Evolutionary conservation across 1,140 invertebrate species (phyloP).

Genomic region (Tetramorium simillimum): DNA sequence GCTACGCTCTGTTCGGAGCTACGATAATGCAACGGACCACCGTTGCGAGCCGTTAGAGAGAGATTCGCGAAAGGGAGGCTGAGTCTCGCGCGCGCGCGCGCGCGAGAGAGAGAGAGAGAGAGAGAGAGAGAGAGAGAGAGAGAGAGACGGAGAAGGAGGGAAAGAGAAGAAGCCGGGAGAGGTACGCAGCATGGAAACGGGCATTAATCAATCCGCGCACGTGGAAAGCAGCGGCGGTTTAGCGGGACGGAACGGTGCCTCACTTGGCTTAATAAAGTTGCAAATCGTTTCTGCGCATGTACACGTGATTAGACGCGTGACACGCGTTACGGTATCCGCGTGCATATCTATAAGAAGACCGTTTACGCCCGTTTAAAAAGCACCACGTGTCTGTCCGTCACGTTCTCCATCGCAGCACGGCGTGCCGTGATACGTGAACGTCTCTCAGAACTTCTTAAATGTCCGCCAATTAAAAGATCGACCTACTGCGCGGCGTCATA

Average conservation of each 20-base stretch:
- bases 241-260: constrained; percentile 54
- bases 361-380: constrained; percentile 46
- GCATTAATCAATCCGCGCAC: constrained; percentile 75
- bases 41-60: constrained; percentile 62
- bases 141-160: not conserved
- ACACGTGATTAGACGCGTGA: constrained; percentile 57
- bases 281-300: constrained; percentile 57
- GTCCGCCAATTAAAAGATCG: constrained; percentile 15
- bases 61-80: constrained; percentile 64
- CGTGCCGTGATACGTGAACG: not conserved
- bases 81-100: not conserved
- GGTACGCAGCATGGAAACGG: constrained; percentile 68
- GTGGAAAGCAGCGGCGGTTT: constrained; percentile 66
- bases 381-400: constrained; percentile 29
- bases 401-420: constrained; percentile 14
- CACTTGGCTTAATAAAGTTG: constrained; percentile 64
- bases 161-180: constrained; percentile 33
- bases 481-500: not conserved
- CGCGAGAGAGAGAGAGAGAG: not conserved
- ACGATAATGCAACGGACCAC: constrained; percentile 74
- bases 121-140: not conserved
- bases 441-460: constrained; percentile 4
- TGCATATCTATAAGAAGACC: constrained; percentile 42
- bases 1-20: constrained; percentile 64
- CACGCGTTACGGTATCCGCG: constrained; percentile 51